These are phyloP conservation scores for Crypturellus undulatus DNA, from an alignment of 2,113 vertebrate genomes.

Conservation along the genomic window DNA sequence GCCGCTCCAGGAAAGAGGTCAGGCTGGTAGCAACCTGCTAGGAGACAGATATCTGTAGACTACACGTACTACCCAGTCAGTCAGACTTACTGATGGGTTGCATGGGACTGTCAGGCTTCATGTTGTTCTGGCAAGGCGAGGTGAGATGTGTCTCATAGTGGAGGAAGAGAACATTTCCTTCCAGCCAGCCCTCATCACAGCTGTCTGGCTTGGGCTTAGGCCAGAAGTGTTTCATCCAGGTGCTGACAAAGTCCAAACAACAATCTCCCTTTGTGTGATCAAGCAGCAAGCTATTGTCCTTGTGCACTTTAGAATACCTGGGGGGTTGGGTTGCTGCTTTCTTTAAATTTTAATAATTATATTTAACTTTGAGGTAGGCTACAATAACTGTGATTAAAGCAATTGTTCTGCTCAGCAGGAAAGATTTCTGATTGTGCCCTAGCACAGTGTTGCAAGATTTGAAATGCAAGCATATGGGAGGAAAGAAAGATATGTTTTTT, in stretches of 20 bases:
- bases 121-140: not conserved
- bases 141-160: not conserved
- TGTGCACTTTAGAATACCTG: slow-evolving; percentile 23
- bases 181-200: not conserved
- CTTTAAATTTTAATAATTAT: slow-evolving; percentile 52
- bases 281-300: slow-evolving; percentile 54
- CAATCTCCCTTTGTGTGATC: slow-evolving; percentile 16
- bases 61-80: not conserved
- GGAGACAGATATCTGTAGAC: not conserved
- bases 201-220: not conserved
- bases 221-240: slow-evolving; percentile 7
- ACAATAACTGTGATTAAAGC: slow-evolving; percentile 57
- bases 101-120: not conserved
- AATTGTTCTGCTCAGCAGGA: slow-evolving; percentile 59
- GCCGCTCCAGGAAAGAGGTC: not conserved
- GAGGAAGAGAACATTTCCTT: not conserved
- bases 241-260: slow-evolving; percentile 17
- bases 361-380: slow-evolving; percentile 48
- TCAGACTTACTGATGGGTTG: not conserved
- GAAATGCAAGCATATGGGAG: slow-evolving; percentile 31
- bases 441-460: slow-evolving; percentile 27
- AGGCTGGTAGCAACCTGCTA: not conserved
- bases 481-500: slow-evolving; percentile 6
- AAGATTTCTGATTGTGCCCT: slow-evolving; percentile 37
- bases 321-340: slow-evolving; percentile 17